Conservation (phyloP, 2,888 invertebrate genomes). For the Muschampia plurimacula region DNA sequence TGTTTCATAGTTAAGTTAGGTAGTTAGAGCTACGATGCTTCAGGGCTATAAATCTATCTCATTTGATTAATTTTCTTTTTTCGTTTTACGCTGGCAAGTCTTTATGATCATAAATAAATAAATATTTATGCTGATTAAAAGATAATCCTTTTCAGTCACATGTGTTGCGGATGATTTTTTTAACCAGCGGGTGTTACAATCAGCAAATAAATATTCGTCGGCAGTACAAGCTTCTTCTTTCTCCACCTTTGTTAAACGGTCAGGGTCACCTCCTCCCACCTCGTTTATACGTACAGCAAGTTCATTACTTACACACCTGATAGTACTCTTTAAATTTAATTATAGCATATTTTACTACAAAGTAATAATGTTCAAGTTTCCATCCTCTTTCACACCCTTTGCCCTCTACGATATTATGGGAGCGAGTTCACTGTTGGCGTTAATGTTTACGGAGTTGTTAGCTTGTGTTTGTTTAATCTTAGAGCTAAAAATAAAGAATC, state of each 20-base stretch:
- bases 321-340: constrained; percentile 21
- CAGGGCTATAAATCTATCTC: no score
- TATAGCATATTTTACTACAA: neutral
- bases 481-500: neutral
- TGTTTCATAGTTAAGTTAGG: no score
- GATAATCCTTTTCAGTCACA: no score
- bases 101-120: no score
- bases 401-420: neutral
- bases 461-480: neutral
- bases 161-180: no score
- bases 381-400: neutral
- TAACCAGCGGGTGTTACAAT: neutral
- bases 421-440: neutral
- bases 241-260: constrained; percentile 63
- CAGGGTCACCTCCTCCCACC: constrained; percentile 58
- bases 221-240: constrained; percentile 47
- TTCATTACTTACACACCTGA: constrained; percentile 46
- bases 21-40: no score
- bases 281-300: constrained; percentile 48
- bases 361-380: neutral
- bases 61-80: no score
- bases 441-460: neutral
- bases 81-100: no score
- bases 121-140: no score
- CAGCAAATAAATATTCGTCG: neutral